Evolutionary conservation across 2,797 vertebrate species (phyloP), one percentile per base, ranked within the genome.

Genomic region (Acrossocheilus fasciatus): DNA sequence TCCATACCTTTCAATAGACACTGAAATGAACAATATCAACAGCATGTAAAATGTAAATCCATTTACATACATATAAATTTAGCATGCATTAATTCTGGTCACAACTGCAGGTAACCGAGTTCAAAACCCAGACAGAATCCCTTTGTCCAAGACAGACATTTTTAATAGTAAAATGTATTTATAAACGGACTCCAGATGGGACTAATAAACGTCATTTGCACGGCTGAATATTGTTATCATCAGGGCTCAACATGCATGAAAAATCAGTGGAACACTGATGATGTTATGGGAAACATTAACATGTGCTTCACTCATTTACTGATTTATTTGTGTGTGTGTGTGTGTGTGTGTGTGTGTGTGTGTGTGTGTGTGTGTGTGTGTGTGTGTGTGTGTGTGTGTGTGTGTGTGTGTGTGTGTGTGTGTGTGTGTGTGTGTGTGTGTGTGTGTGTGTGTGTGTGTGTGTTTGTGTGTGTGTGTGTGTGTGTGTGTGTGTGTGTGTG

Each of bases 241-340:
- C 50, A 57, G 50, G 50, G 18, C 50, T 77, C 75, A 77, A 77
- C 75, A n/a, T 57, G 50, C 75, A 77, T 77, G 75, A 57, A 57
- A 57, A 57, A 77, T 77, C 75, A 57, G 50, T 57, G 75, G 50
- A 77, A 57, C 75, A 77, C 34, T 57, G 75, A 77, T 80, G 54
- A 80, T 64, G 77, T 80, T 80, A 26, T 80, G 75, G 84, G 66
- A 72, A 78, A 78, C 34, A 68, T 34, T 64, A 85, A 43, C 43
- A 76, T 79, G 75, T 41, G 62, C 70, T 77, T 26, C 52, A 54
- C 50, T 57, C 11, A n/a, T 77, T 57, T 77, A n/a, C 75, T 57
- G 34, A 39, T 76, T 1, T 39, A 3, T 36, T 3, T 39, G 1
- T 41, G 39, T 41, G 39, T 41, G 39, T 41, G 39, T 41, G 39